phyloP scores from a whole-genome alignment of 1,140 invertebrate species.

The Orius insidiosus region DNA sequence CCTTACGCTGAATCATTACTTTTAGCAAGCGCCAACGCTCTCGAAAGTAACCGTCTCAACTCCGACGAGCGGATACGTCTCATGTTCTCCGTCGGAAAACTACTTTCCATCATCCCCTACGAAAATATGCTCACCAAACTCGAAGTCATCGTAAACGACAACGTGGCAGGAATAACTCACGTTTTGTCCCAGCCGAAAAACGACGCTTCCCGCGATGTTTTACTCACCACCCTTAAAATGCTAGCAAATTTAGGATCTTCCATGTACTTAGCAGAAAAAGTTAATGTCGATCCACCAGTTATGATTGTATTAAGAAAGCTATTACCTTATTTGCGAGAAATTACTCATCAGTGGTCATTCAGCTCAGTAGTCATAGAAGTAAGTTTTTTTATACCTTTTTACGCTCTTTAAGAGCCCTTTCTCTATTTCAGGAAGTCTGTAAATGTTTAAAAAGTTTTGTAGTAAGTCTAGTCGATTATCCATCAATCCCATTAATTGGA shows the following conservation, averaged over 20 bases:
- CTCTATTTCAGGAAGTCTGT: constrained; percentile 42
- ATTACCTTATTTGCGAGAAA: constrained; percentile 34
- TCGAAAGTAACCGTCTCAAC: constrained; percentile 34
- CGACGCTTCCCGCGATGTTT: constrained; percentile 27
- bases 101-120: constrained; percentile 45
- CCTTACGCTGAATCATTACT: constrained; percentile 55
- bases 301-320: constrained; percentile 39
- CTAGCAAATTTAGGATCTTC: constrained; percentile 48
- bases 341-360: constrained; percentile 34
- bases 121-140: constrained; percentile 48
- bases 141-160: constrained; percentile 41
- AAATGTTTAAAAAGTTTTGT: constrained; percentile 48
- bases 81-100: constrained; percentile 59
- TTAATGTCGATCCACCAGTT: constrained; percentile 24
- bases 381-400: too few relatives aligned
- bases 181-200: constrained; percentile 20
- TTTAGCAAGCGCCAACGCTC: constrained; percentile 25
- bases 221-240: constrained; percentile 45
- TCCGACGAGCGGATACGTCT: constrained; percentile 46
- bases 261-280: constrained; percentile 29
- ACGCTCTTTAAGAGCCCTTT: neutral
- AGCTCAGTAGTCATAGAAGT: neutral
- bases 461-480: constrained; percentile 39
- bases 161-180: constrained; percentile 14
- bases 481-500: constrained; percentile 39